Evolutionary conservation across 2,888 invertebrate genomes (phyloP).

Genomic region (Carabus problematicus): DNA sequence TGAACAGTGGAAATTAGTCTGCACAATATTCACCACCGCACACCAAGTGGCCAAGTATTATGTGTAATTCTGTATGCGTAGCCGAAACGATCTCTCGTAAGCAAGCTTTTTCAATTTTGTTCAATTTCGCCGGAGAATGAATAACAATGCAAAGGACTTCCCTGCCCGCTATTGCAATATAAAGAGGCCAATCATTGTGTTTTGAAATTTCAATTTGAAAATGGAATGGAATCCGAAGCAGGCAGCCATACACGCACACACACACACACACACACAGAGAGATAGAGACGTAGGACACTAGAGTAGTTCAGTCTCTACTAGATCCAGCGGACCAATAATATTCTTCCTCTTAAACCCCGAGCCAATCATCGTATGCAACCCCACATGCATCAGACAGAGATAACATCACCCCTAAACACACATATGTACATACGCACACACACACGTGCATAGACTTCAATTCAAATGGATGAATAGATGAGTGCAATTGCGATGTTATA

Average conservation of each 20-base stretch:
- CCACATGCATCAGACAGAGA: constrained; percentile 48
- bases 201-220: constrained; percentile 56
- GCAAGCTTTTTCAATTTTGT: constrained; percentile 38
- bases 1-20: no score
- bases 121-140: constrained; percentile 39
- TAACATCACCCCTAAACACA: constrained; percentile 52
- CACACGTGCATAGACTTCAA: no score
- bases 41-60: no score
- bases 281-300: no score
- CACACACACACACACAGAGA: no score
- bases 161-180: constrained; percentile 45
- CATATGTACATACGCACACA: neutral
- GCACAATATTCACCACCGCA: no score
- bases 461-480: constrained; percentile 14
- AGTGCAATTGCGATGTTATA: neutral
- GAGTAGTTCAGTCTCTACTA: no score
- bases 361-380: constrained; percentile 26
- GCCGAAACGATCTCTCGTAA: constrained; percentile 7
- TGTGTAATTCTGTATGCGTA: no score
- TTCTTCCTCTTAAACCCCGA: constrained; percentile 5
- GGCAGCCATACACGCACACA: neutral
- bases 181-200: constrained; percentile 52
- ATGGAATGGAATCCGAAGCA: constrained; percentile 50
- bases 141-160: constrained; percentile 39
- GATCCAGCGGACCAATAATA: constrained; percentile 7